Evolutionary conservation across 2,888 invertebrate species (phyloP).

Genomic region (Dichetophora obliterata): DNA sequence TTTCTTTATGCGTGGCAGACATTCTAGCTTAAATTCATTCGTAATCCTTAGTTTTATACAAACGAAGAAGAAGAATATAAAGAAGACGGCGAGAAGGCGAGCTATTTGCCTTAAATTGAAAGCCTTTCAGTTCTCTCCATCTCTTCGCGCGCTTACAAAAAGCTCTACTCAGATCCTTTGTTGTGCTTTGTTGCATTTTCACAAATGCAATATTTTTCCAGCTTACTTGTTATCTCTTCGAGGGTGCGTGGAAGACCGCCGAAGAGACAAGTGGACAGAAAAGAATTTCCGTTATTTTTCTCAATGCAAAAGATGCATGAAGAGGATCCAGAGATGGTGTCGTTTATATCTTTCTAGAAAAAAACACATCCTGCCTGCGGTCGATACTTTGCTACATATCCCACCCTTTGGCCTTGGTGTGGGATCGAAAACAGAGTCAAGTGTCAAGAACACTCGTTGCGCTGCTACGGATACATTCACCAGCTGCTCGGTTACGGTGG

Average conservation of each 20-base stretch:
- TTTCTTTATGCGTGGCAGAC: neutral
- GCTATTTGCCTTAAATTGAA: too few species aligned
- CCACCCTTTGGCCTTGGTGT: neutral
- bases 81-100: too few species aligned
- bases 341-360: neutral
- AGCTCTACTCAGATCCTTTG: neutral
- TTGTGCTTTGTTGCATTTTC: conserved; percentile 10
- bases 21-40: neutral
- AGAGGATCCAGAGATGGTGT: conserved; percentile 9
- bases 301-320: conserved; percentile 24
- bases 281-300: conserved; percentile 33
- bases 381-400: neutral
- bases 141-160: neutral
- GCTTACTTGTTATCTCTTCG: neutral
- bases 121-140: neutral
- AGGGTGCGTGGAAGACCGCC: neutral
- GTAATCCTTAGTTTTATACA: neutral
- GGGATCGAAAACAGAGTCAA: neutral
- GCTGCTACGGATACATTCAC: conserved; percentile 11
- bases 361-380: neutral
- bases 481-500: conserved; percentile 25
- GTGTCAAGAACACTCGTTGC: neutral
- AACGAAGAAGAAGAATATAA: too few species aligned
- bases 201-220: conserved; percentile 6
- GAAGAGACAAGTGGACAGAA: conserved; percentile 6